Percentiles rank a stretch among this genome's conserved stretches.
phyloP scores from a whole-genome alignment of 2,888 invertebrate genomes.

The Clitarchus hookeri region DNA sequence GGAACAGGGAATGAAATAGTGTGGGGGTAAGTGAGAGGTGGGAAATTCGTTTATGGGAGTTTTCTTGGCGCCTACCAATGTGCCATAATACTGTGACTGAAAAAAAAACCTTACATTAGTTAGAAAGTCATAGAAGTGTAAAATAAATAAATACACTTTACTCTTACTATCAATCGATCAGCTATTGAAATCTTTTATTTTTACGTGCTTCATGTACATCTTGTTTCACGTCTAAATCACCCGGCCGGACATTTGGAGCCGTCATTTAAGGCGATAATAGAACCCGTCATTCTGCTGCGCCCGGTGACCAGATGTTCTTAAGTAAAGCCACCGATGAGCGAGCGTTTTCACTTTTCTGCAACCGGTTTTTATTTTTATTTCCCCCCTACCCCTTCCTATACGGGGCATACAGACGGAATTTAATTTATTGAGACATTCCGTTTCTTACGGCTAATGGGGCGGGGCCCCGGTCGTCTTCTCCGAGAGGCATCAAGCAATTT shows the following conservation, averaged over 20 bases:
- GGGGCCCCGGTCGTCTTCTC: background rate
- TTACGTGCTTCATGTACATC: too few relatives aligned
- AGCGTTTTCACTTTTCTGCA: background rate
- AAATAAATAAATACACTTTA: too few relatives aligned
- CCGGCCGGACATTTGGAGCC: background rate
- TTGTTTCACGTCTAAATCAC: too few relatives aligned
- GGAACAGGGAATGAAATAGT: too few relatives aligned
- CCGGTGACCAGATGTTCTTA: background rate
- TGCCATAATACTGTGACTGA: too few relatives aligned
- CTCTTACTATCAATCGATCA: too few relatives aligned
- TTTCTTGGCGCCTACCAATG: too few relatives aligned
- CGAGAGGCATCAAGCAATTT: constrained; percentile 11
- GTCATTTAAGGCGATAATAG: background rate
- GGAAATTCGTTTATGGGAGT: too few relatives aligned
- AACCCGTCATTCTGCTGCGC: background rate
- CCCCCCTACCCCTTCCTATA: background rate
- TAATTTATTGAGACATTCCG: constrained; percentile 9
- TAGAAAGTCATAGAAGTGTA: too few relatives aligned
- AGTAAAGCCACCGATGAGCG: constrained; percentile 4
- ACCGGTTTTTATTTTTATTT: background rate
- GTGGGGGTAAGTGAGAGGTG: too few relatives aligned
- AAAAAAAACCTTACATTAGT: too few relatives aligned
- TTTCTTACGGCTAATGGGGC: constrained; percentile 9
- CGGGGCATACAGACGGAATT: background rate
- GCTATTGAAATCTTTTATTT: too few relatives aligned